A percentile compares a stretch with the other conserved stretches of the same genome.
Conservation (phyloP, 2,113 vertebrate species). For the Melanerpes aurifrons region DNA sequence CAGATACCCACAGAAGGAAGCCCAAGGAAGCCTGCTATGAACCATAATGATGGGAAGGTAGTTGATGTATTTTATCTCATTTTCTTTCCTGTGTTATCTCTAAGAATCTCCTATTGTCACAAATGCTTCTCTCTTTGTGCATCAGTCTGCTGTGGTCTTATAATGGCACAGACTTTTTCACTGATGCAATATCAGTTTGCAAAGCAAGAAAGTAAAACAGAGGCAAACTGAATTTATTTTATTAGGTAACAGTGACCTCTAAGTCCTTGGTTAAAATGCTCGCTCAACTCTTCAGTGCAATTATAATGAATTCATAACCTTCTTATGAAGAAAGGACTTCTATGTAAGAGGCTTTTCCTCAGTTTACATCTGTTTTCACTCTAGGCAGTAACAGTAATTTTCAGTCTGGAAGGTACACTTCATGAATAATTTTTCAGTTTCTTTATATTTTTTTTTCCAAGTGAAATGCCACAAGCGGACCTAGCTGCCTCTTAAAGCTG, state of each 20-base stretch:
- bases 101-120: background rate
- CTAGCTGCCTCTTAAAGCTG: background rate
- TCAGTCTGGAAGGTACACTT: background rate
- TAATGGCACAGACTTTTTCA: background rate
- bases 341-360: background rate
- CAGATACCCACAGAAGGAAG: background rate
- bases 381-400: background rate
- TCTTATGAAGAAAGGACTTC: background rate
- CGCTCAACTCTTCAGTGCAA: background rate
- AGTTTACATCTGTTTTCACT: background rate
- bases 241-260: background rate
- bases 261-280: slow-evolving; percentile 4
- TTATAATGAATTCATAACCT: background rate
- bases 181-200: background rate
- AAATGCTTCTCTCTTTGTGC: background rate
- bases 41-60: background rate
- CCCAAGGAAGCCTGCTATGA: background rate
- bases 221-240: background rate
- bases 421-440: background rate
- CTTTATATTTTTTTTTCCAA: background rate
- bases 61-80: background rate
- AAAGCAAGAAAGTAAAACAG: background rate
- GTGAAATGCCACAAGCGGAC: background rate
- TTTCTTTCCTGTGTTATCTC: background rate
- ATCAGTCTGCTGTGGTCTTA: background rate